Evolutionary conservation across 2,888 invertebrate species (phyloP).

Genomic region (Diplolepis rosae): DNA sequence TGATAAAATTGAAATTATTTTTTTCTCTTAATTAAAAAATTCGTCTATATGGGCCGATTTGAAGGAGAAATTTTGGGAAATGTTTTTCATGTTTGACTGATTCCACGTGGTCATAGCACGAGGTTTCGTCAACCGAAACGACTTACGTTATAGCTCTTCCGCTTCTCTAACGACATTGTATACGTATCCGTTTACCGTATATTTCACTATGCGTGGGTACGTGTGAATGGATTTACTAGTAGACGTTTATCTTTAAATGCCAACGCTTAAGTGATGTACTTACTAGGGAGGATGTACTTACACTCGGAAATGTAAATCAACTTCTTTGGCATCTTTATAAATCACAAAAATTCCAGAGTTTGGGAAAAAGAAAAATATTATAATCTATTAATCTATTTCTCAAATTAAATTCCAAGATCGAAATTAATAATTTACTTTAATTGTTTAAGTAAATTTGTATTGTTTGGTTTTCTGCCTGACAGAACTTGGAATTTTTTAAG

Average conservation of each 20-base stretch:
- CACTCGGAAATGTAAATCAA: slow-evolving; percentile 1
- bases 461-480: too few relatives aligned
- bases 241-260: background rate
- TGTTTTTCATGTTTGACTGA: background rate
- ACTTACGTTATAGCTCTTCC: slow-evolving; percentile 27
- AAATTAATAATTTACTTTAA: background rate
- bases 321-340: background rate
- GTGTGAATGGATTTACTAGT: slow-evolving; percentile 1
- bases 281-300: slow-evolving; percentile 1
- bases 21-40: background rate
- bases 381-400: background rate
- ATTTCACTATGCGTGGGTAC: background rate
- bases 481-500: too few relatives aligned
- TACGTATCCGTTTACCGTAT: background rate
- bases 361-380: background rate
- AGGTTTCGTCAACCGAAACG: slow-evolving; percentile 38
- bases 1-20: background rate
- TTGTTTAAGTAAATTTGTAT: too few relatives aligned
- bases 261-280: background rate
- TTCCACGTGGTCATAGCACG: slow-evolving; percentile 37
- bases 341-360: background rate
- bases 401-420: background rate
- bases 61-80: background rate
- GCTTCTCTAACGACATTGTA: slow-evolving; percentile 18
- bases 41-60: background rate